Percentiles rank a stretch among this genome's conserved stretches.
Evolutionary conservation across 2,113 vertebrate species (phyloP).

Genomic region (Conger conger): DNA sequence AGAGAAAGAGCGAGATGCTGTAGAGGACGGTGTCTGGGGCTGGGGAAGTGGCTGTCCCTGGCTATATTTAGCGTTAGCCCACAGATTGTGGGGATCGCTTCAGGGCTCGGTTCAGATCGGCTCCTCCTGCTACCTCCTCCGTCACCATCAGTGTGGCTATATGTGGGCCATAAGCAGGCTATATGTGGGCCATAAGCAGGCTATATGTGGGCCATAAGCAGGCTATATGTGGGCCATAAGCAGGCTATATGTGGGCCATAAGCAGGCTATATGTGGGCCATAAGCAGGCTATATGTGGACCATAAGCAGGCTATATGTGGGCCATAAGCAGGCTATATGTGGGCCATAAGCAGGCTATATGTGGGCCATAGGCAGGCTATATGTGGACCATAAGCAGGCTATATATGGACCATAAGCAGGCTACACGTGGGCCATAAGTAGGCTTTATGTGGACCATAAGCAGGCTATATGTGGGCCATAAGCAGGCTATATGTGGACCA

Average conservation of each 20-base stretch:
- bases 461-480: too few relatives aligned
- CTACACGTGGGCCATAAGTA: too few relatives aligned
- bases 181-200: constrained; percentile 12
- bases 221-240: too few relatives aligned
- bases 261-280: too few relatives aligned
- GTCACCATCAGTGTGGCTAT: constrained; percentile 27
- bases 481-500: too few relatives aligned
- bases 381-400: too few relatives aligned
- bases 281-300: too few relatives aligned
- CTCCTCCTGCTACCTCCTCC: constrained; percentile 56
- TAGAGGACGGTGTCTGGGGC: background rate
- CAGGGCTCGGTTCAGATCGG: constrained; percentile 59
- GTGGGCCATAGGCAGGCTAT: constrained; percentile 9
- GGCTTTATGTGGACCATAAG: too few relatives aligned
- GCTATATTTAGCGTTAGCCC: constrained; percentile 67
- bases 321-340: background rate
- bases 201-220: too few relatives aligned
- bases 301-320: too few relatives aligned
- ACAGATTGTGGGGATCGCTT: constrained; percentile 65
- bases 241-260: too few relatives aligned
- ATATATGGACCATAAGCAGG: too few relatives aligned
- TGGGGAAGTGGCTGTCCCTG: constrained; percentile 14
- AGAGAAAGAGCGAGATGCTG: constrained; percentile 34
- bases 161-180: constrained; percentile 36
- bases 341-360: constrained; percentile 36